A percentile compares a stretch with the other conserved stretches of the same genome.
Evolutionary conservation across 2,113 vertebrate genomes (phyloP).

Genomic region (Thamnaconus septentrionalis): DNA sequence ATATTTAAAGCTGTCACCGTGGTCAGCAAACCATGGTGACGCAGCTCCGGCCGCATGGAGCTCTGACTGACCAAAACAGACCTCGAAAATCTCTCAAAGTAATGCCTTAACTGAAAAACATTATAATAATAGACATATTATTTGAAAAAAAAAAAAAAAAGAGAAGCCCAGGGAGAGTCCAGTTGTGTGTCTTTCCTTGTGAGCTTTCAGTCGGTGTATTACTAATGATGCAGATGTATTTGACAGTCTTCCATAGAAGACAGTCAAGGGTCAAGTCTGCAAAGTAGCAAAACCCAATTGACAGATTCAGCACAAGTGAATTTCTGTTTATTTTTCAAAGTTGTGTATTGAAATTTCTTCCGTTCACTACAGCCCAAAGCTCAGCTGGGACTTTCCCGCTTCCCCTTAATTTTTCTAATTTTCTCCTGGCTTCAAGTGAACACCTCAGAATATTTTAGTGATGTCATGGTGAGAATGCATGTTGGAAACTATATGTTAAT

Average conservation of each 20-base stretch:
- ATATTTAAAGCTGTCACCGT: slow-evolving; percentile 40
- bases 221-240: not conserved
- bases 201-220: no score
- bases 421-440: not conserved
- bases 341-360: not conserved
- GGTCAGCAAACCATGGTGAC: slow-evolving; percentile 46
- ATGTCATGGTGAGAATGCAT: no score
- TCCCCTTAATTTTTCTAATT: not conserved
- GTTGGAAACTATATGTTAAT: no score
- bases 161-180: no score
- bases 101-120: not conserved
- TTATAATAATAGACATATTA: no score
- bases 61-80: slow-evolving; percentile 8
- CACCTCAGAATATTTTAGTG: no score
- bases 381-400: not conserved
- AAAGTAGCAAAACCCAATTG: not conserved
- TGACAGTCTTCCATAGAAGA: slow-evolving; percentile 15
- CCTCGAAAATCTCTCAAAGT: slow-evolving; percentile 10
- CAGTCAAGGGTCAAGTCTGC: slow-evolving; percentile 3
- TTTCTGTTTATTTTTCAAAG: slow-evolving; percentile 9
- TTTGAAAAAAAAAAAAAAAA: no score
- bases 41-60: slow-evolving; percentile 15
- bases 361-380: not conserved
- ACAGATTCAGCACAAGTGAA: not conserved
- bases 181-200: no score